A percentile compares a stretch with the other conserved stretches of the same genome.
Conservation (phyloP, 2,113 vertebrate genomes). For the Cairina moschata region DNA sequence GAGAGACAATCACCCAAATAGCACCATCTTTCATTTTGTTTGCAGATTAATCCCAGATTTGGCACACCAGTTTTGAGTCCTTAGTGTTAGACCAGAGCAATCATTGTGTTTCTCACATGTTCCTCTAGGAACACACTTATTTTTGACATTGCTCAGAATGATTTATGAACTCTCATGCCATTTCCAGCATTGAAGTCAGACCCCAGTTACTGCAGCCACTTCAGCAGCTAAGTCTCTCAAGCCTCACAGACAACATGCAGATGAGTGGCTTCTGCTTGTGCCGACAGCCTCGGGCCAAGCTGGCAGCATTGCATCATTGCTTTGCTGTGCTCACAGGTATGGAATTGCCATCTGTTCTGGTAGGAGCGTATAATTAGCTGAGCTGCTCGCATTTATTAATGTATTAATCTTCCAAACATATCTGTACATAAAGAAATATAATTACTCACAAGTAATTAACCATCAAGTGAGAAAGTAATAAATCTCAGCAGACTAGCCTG, state of each 20-base stretch:
- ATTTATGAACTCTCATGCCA: not conserved
- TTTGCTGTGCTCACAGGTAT: rapidly evolving
- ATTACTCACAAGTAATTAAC: not conserved
- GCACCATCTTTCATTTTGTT: not conserved
- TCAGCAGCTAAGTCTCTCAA: not conserved
- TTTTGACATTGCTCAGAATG: not conserved
- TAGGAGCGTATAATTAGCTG: not conserved
- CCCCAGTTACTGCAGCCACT: not conserved
- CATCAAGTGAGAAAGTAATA: not conserved
- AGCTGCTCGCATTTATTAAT: not conserved
- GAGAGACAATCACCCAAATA: not conserved
- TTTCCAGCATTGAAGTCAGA: not conserved
- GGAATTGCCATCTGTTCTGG: not conserved
- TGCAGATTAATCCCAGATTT: too few species aligned
- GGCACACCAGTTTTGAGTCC: not conserved
- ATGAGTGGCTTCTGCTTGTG: not conserved
- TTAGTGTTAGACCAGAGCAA: not conserved
- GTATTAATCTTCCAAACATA: not conserved
- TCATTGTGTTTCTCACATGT: not conserved
- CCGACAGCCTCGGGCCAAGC: not conserved
- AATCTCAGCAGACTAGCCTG: not conserved
- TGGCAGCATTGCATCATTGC: rapidly evolving
- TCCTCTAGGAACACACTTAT: not conserved
- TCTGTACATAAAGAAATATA: not conserved
- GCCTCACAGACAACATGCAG: not conserved